Base-by-base conservation (phyloP, 2,113 vertebrate genomes). In the Desmodus rotundus region DNA sequence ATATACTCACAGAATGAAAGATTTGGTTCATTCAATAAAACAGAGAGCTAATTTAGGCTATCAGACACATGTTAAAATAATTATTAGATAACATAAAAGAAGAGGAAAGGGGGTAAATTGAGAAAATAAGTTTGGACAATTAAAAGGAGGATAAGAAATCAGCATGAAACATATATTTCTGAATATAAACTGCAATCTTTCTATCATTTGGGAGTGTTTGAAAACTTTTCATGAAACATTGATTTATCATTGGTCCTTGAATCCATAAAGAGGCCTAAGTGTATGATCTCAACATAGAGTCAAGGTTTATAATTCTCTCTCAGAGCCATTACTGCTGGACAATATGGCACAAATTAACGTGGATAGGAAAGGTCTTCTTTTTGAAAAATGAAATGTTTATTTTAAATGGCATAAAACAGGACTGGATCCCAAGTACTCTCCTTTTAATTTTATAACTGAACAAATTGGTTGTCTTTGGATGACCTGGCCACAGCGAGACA, bases 191-290 rank as follows among this genome's bases (percentile, higher is more conserved):
- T 80, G 36, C 19, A 31, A 63, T 33, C 63, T 93, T 87, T 96
- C 85, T 93, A 28, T 67, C 89, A 86, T 9, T 88, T 52, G 95
- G 65, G 70, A 88, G 61, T 82, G 88, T 81, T 96, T 92, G 85
- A 92, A 96, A 81, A 96, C 85, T 95, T 95, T 93, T 88, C 67
- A 76, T 86, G 41, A 28, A 92, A 94, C 20, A 97, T 38, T 97
- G 97, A 96, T 95, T 97, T 96, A 85, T 91, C 72, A 92, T 74
- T 97, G 96, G 91, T 89, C 94, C 95, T 28, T 94, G 47, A 95
- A 96, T 97, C 63, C 68, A 96, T 95, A 96, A 96, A 91, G 86
- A 96, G 91, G 52, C 74, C 73, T 97, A 86, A 97, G 52, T 91
- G 88, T 85, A 95, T 94, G 94, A 97, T 96, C 91, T 96, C 86